A percentile compares a stretch with the other conserved stretches of the same genome.
These are phyloP conservation scores for Macrotis lagotis DNA, from an alignment of 2,113 vertebrate species.

Conservation along the genomic window DNA sequence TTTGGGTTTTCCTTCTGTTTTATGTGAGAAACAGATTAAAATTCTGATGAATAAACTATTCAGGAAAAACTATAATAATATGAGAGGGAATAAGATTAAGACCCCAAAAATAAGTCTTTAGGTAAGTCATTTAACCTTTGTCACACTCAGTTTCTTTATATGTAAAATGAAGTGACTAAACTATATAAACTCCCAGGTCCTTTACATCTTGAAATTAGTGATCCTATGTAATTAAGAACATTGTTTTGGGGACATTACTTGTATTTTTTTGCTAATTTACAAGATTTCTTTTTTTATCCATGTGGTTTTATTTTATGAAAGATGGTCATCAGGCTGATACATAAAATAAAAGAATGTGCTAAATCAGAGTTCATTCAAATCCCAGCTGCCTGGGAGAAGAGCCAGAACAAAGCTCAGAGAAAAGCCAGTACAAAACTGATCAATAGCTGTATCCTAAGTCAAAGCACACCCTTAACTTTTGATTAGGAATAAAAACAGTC, in stretches of 20 bases:
- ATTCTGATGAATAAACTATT: neutral
- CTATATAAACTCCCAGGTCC: neutral
- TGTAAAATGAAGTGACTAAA: neutral
- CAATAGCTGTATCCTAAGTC: conserved; percentile 21
- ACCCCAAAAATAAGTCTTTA: neutral
- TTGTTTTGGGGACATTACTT: neutral
- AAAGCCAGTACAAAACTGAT: conserved; percentile 27
- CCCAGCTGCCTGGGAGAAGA: neutral
- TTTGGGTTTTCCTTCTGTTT: neutral
- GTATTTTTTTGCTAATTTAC: neutral
- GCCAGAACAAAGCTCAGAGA: neutral
- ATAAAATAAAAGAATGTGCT: neutral
- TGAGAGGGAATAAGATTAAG: neutral
- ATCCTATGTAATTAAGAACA: neutral
- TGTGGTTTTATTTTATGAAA: conserved; percentile 32
- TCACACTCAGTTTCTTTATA: neutral
- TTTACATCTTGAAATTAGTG: neutral
- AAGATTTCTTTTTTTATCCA: neutral
- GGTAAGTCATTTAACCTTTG: neutral
- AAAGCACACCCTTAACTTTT: conserved; percentile 30
- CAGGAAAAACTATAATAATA: neutral
- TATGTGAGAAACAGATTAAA: neutral
- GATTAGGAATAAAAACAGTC: conserved; percentile 21
- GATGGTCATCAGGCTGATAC: conserved; percentile 38
- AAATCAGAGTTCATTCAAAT: conserved; percentile 40